Conservation (phyloP, 1,140 invertebrate species). For the Drosophila saltans region DNA sequence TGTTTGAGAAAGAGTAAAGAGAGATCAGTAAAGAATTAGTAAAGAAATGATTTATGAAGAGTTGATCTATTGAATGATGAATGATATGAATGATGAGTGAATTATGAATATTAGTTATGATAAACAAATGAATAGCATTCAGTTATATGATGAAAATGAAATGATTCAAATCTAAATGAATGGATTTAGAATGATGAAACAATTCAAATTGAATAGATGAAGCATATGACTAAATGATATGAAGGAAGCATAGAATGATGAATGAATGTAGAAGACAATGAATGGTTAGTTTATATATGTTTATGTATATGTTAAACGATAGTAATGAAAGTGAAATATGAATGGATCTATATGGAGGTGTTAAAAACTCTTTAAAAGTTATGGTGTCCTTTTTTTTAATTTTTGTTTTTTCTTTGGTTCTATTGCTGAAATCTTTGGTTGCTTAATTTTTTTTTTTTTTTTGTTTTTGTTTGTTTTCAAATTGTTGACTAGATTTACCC, state of each 20-base stretch:
- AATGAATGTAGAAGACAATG: too few relatives aligned
- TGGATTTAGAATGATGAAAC: not conserved
- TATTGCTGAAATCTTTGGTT: slow-evolving; percentile 3
- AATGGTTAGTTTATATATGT: too few relatives aligned
- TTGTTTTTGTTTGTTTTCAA: not conserved
- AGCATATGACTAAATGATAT: not conserved
- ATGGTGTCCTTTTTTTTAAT: not conserved
- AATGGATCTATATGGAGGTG: not conserved
- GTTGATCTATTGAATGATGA: too few relatives aligned
- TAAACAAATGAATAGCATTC: too few relatives aligned
- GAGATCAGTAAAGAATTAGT: not conserved
- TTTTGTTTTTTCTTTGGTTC: not conserved
- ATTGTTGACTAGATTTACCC: slow-evolving; percentile 34
- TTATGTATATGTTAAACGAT: not conserved
- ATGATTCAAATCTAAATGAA: not conserved
- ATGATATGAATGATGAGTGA: too few relatives aligned
- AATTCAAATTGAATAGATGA: slow-evolving; percentile 21
- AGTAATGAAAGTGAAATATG: not conserved
- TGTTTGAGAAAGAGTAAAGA: too few relatives aligned
- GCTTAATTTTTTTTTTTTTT: not conserved
- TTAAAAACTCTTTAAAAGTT: not conserved
- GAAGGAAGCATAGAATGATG: not conserved
- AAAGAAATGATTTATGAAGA: not conserved
- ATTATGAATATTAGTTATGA: too few relatives aligned
- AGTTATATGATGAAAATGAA: too few relatives aligned